Percentiles rank a stretch among this genome's conserved stretches.
Evolutionary conservation across 2,113 vertebrate species (phyloP).

Genomic region (Pachypanchax playfairii): DNA sequence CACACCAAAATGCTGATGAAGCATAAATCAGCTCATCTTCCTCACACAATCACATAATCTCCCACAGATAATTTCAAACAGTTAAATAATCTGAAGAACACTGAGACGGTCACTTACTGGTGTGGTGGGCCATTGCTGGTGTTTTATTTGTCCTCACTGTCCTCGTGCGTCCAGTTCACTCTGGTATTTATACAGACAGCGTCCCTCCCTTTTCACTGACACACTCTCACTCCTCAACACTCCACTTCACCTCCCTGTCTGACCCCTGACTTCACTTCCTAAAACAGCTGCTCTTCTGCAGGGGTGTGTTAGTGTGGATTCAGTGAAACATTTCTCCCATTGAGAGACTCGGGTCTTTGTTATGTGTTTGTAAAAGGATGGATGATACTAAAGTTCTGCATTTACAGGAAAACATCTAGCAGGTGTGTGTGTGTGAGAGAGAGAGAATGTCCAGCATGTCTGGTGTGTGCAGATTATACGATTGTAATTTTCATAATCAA

Average conservation of each 20-base stretch:
- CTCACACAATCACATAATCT: too few species aligned
- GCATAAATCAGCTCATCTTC: conserved; percentile 36
- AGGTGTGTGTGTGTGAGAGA: too few species aligned
- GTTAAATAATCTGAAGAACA: neutral
- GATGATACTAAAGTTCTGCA: neutral
- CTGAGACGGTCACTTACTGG: conserved; percentile 17
- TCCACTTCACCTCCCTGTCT: conserved; percentile 19
- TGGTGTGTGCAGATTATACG: too few species aligned
- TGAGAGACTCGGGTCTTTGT: conserved; percentile 32
- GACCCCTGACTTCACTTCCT: conserved; percentile 66
- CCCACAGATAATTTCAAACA: too few species aligned
- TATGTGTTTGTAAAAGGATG: too few species aligned
- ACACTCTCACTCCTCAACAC: conserved; percentile 35
- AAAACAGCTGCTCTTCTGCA: conserved; percentile 27
- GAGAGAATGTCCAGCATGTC: too few species aligned
- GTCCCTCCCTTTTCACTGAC: conserved; percentile 44
- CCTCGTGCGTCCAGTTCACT: conserved; percentile 23
- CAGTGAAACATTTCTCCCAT: conserved; percentile 11
- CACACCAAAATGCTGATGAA: conserved; percentile 18
- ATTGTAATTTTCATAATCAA: too few species aligned
- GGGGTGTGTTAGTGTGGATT: conserved; percentile 17
- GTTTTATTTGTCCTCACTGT: neutral
- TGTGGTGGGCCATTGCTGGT: conserved; percentile 23
- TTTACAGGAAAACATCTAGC: neutral
- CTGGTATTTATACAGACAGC: conserved; percentile 59